Evolutionary conservation across 2,113 vertebrate species (phyloP).

Genomic region (Lates calcarifer): DNA sequence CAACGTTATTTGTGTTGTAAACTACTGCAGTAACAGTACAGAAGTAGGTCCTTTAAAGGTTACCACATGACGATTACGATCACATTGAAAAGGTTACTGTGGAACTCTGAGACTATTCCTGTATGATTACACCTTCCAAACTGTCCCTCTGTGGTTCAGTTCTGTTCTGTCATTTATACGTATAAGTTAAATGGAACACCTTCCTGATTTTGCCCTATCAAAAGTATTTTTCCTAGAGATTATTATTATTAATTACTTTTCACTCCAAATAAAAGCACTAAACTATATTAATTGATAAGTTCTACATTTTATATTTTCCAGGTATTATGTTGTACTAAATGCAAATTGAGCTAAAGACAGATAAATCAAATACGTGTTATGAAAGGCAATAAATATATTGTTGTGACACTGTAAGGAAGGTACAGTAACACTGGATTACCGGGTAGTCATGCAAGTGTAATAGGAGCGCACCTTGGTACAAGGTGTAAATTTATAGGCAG

Average conservation of each 20-base stretch:
- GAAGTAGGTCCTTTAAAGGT: neutral
- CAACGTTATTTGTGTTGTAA: no score
- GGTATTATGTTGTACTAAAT: neutral
- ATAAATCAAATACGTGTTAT: neutral
- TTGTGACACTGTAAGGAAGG: slow-evolving; percentile 18
- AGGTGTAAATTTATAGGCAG: slow-evolving; percentile 55
- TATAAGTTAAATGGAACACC: no score
- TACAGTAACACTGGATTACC: slow-evolving; percentile 23
- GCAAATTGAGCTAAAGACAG: neutral
- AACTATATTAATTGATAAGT: neutral
- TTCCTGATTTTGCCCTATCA: no score
- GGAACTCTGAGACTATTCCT: neutral
- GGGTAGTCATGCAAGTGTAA: slow-evolving; percentile 47
- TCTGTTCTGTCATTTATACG: no score
- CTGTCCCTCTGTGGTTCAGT: no score
- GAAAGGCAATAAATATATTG: neutral
- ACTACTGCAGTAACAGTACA: no score
- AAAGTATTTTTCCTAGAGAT: no score
- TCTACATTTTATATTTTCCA: no score
- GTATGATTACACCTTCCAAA: neutral
- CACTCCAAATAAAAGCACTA: neutral
- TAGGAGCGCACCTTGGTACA: slow-evolving; percentile 39
- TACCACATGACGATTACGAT: neutral
- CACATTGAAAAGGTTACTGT: no score
- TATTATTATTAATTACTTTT: neutral